Base-by-base conservation (phyloP, 2,797 vertebrate species). In the Cottoperca gobio region DNA sequence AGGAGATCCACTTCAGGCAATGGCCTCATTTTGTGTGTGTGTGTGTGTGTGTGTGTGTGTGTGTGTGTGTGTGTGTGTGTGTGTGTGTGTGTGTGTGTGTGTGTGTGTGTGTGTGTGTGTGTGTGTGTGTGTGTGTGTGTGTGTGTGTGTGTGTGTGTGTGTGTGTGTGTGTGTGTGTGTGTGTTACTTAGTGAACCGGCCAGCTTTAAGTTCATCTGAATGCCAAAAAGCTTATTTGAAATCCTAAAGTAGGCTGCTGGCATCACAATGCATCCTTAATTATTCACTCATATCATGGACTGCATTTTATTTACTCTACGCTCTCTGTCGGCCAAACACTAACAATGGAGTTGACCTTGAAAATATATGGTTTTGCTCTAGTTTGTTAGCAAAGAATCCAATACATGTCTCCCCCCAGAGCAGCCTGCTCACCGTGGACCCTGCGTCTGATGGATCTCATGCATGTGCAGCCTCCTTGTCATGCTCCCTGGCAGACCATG, bases 11-110 rank as follows among this genome's bases (percentile, higher is more conserved):
- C 71, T 57, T 57, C 35, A 81, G 76, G 39, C 80, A 59, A n/a
- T 63, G 76, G 46, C 72, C 73, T 79, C 61, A 70, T 87, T 84
- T n/a, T n/a, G n/a, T n/a, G n/a, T n/a, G n/a, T n/a, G n/a, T n/a
- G n/a, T n/a, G n/a, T n/a, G n/a, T n/a, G n/a, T n/a, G n/a, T n/a
- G n/a, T n/a, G n/a, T n/a, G n/a, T n/a, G n/a, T n/a, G n/a, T n/a
- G n/a, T n/a, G n/a, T n/a, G n/a, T n/a, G n/a, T n/a, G n/a, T n/a
- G n/a, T n/a, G n/a, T n/a, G n/a, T n/a, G n/a, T n/a, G n/a, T n/a
- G n/a, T n/a, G n/a, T n/a, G n/a, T n/a, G n/a, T n/a, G n/a, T n/a
- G n/a, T n/a, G n/a, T n/a, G n/a, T n/a, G n/a, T n/a, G n/a, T n/a
- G n/a, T n/a, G n/a, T n/a, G n/a, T n/a, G n/a, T n/a, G n/a, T n/a